A percentile compares a stretch with the other conserved stretches of the same genome.
Conservation (phyloP, 1,140 invertebrate species). For the Danaus melanippus region DNA sequence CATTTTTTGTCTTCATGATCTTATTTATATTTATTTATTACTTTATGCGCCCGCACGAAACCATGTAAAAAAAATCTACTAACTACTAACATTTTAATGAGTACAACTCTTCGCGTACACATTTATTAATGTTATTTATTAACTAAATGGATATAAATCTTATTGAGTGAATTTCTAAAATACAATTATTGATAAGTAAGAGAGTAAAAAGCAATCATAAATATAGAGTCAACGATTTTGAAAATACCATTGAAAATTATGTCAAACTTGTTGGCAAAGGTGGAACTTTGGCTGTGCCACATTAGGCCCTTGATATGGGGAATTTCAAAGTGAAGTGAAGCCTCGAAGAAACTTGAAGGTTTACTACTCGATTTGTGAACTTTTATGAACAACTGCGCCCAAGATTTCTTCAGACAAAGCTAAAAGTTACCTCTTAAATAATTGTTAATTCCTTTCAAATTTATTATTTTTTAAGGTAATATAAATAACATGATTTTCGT, state of each 20-base stretch:
- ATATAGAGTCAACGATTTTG: constrained; percentile 20
- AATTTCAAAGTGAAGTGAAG: constrained; percentile 30
- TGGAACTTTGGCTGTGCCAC: constrained; percentile 15
- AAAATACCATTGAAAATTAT: constrained; percentile 42
- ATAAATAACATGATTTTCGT: neutral
- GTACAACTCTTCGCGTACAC: too few relatives aligned
- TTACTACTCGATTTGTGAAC: constrained; percentile 44
- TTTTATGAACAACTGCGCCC: constrained; percentile 34
- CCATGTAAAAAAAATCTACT: too few relatives aligned
- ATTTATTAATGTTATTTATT: too few relatives aligned
- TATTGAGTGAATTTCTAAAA: too few relatives aligned
- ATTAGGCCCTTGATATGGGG: constrained; percentile 37
- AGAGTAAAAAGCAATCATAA: too few relatives aligned
- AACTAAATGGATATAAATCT: too few relatives aligned
- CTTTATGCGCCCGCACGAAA: neutral
- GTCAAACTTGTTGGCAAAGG: constrained; percentile 27
- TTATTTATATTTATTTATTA: constrained; percentile 45
- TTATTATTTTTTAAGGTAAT: too few relatives aligned
- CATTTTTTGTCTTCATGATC: constrained; percentile 51
- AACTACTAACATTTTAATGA: too few relatives aligned
- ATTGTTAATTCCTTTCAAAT: too few relatives aligned
- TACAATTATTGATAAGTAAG: too few relatives aligned
- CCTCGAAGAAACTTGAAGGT: constrained; percentile 25
- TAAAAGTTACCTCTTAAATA: too few relatives aligned
- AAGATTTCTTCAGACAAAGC: constrained; percentile 9